Percentiles rank a stretch among this genome's conserved stretches.
phyloP scores from a whole-genome alignment of 1,140 invertebrate species.

The Magallana ariakensis region DNA sequence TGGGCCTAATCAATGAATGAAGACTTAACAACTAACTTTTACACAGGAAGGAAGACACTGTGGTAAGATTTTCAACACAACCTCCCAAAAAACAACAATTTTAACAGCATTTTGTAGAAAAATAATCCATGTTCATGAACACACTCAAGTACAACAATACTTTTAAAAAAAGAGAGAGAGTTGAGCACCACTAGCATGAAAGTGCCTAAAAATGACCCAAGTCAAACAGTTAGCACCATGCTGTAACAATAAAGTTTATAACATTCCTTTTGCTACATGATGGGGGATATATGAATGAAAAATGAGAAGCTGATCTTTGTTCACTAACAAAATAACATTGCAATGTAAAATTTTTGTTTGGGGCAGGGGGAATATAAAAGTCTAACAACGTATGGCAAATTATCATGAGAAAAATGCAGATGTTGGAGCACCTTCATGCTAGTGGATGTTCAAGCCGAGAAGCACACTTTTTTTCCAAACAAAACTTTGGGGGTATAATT shows the following conservation, averaged over 20 bases:
- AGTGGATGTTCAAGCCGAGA: constrained; percentile 37
- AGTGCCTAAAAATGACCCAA: constrained; percentile 23
- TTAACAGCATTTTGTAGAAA: constrained; percentile 49
- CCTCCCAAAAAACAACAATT: constrained; percentile 50
- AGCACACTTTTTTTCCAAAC: constrained; percentile 26
- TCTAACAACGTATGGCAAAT: constrained; percentile 28
- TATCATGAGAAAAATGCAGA: constrained; percentile 26
- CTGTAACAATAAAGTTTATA: constrained; percentile 43
- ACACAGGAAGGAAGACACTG: constrained; percentile 53
- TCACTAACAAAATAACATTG: constrained; percentile 36
- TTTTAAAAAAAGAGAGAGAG: neutral
- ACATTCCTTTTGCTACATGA: constrained; percentile 29
- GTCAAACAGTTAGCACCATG: constrained; percentile 42
- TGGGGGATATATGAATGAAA: constrained; percentile 41
- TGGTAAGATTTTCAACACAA: constrained; percentile 52
- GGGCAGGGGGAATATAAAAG: constrained; percentile 12
- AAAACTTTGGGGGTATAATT: neutral
- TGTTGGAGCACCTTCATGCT: constrained; percentile 31
- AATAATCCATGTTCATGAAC: constrained; percentile 55
- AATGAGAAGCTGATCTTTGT: constrained; percentile 19
- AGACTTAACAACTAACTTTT: constrained; percentile 41
- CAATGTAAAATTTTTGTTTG: constrained; percentile 20
- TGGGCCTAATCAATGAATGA: constrained; percentile 12
- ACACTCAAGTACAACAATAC: constrained; percentile 49
- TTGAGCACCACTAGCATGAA: constrained; percentile 40